Base-by-base conservation (phyloP, 2,797 vertebrate genomes). In the Triplophysa bombifrons region DNA sequence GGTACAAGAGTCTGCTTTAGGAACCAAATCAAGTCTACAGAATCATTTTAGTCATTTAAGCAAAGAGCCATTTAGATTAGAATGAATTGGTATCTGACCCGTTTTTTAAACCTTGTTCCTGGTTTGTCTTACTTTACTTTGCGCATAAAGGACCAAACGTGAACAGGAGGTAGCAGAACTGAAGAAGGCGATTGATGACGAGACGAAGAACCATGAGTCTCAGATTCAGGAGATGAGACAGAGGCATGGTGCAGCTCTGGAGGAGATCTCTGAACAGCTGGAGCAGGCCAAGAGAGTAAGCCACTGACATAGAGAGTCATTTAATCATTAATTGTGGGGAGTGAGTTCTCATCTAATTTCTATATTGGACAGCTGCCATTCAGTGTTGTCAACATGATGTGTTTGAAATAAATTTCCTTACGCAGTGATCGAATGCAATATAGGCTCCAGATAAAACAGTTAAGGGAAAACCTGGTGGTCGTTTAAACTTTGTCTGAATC, bases 221-320 rank as follows among this genome's bases (percentile, higher is more conserved):
- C 97, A 98, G 88, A 95, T 98, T 88, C 97, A 96, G 91, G 98
- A 99, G 46, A 96, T 98, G 91, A 94, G 98, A 74, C 97, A 97
- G 88, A 92, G 97, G 34, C 97, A 99, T 0, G 92, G 90, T 0
- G 93, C 93, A 0, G 94, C 94, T 0, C 91, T 99, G 88, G 98
- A 99, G 82, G 98, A 99, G 86, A 90, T 99, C 22, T 96, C 96
- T 0, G 98, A 99, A 30, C 97, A 99, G 70, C 94, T 99, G 76
- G 98, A 99, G 1, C 98, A 99, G 91, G 96, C 97, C 68, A 98
- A 98, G 85, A 92, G 97, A 93, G 98, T 98, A 85, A 90, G 94
- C 34, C 30, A 65, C 14, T 64, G 63, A 27, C 19, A 76, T n/a
- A 14, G 22, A 55, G 10, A 60, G 17, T 34, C 56, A 72, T 64